These are phyloP conservation scores for Pomacea canaliculata DNA, from an alignment of 2,888 invertebrate genomes.

Conservation along the genomic window DNA sequence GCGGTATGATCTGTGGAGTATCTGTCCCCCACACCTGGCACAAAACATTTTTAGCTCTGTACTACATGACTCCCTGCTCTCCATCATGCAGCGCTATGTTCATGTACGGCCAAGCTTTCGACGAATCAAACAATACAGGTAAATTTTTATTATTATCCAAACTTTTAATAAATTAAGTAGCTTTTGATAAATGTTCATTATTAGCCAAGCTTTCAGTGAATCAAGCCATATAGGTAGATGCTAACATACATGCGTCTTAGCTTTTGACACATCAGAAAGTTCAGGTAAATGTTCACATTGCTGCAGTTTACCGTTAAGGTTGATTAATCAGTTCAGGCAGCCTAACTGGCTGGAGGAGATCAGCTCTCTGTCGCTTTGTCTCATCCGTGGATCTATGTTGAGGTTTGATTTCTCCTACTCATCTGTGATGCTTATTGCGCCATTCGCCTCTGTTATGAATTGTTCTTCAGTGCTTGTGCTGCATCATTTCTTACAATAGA, in stretches of 20 bases:
- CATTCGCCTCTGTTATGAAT: too few relatives aligned
- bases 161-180: neutral
- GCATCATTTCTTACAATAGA: too few relatives aligned
- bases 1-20: conserved; percentile 61
- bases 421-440: too few relatives aligned
- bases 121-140: conserved; percentile 63
- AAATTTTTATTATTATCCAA: neutral
- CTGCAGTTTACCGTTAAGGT: too few relatives aligned
- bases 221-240: conserved; percentile 60
- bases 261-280: neutral
- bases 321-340: too few relatives aligned
- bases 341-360: too few relatives aligned
- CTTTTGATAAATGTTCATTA: conserved; percentile 43
- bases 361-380: too few relatives aligned
- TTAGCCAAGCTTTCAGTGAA: conserved; percentile 59
- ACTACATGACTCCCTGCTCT: conserved; percentile 60
- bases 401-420: too few relatives aligned
- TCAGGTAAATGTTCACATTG: conserved; percentile 41
- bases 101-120: conserved; percentile 59
- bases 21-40: conserved; percentile 61
- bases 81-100: conserved; percentile 61
- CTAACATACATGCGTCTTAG: too few relatives aligned
- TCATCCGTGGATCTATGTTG: too few relatives aligned
- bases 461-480: too few relatives aligned
- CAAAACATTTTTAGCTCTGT: conserved; percentile 58